Conservation (phyloP, 2,888 invertebrate species). For the Pseudeuparius sepicola region DNA sequence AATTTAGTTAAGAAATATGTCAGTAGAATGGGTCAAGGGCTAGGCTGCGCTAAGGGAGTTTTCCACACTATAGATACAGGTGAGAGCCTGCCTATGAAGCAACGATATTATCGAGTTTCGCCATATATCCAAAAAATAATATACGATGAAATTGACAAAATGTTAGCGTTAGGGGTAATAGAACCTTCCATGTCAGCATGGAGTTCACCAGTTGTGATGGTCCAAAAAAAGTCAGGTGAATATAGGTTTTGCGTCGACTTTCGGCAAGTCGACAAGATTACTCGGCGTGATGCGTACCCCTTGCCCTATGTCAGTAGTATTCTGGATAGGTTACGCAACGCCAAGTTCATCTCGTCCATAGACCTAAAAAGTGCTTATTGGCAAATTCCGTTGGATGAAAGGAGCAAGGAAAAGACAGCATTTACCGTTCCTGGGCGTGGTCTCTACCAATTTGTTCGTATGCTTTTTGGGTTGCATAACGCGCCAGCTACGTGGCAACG, state of each 20-base stretch:
- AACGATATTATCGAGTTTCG: conserved; percentile 11
- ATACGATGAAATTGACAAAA: not conserved
- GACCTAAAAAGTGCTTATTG: conserved; percentile 18
- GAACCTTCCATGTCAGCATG: conserved; percentile 9
- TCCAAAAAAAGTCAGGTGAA: too few relatives aligned
- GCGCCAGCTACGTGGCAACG: conserved; percentile 28
- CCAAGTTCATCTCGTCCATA: conserved; percentile 27
- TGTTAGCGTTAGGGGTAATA: conserved; percentile 12
- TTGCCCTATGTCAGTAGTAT: conserved; percentile 27
- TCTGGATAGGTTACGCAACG: conserved; percentile 26
- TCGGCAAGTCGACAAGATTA: conserved; percentile 27
- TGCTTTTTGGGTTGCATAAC: conserved; percentile 28
- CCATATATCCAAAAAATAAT: conserved; percentile 7
- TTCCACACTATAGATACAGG: conserved; percentile 10
- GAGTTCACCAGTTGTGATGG: conserved; percentile 1
- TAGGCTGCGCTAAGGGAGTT: conserved; percentile 8
- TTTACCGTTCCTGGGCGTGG: conserved; percentile 24
- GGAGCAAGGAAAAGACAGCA: conserved; percentile 4
- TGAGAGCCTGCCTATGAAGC: conserved; percentile 12
- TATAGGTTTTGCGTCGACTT: conserved; percentile 31
- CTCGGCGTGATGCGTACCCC: conserved; percentile 29
- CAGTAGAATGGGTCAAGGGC: not conserved
- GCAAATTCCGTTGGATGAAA: conserved; percentile 3
- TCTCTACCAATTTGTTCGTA: conserved; percentile 26
- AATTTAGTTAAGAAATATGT: conserved; percentile 1